Base-by-base conservation (phyloP, 2,113 vertebrate species). In the Lutjanus erythropterus region DNA sequence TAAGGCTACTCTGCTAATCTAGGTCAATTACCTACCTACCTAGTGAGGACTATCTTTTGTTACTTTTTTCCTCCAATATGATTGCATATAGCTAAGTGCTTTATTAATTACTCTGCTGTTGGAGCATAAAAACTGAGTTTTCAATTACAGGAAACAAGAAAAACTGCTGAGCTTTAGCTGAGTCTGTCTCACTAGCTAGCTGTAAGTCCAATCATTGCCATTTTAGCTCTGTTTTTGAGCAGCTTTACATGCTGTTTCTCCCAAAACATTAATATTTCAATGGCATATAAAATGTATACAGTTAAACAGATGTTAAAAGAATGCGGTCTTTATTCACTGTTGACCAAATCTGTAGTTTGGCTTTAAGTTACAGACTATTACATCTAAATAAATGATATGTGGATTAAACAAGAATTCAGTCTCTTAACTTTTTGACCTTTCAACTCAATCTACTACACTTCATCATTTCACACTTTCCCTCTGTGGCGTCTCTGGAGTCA, bases 381-480 rank as follows among this genome's bases (percentile, higher is more conserved):
- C 2, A 76, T 79, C 18, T 19, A 71, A 62, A 86, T 50, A 58
- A 76, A 68, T 21, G 5, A 61, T 55, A 12, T 75, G 55, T 44
- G 64, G 0, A 42, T 78, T 15, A 65, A 72, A 59, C 39, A 27
- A 69, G 70, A 78, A 46, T 76, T 87, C 58, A 44, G 18, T 60
- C 42, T 65, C 21, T 12, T 69, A 44, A n/a, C 29, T 56, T 67
- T 73, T 70, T 66, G n/a, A 69, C 41, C 73, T 52, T 77, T 77
- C 33, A 4, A 49, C 11, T 73, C 31, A 53, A 46, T 9, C 15
- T 23, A 58, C 69, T 5, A 21, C 66, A 59, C 58, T 67, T 76
- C 47, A 83, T 74, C 50, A 65, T 68, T 71, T 84, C 71, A 76
- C 70, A 49, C 39, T 56, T 75, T 86, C 23, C 46, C 67, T 56